Percentiles rank a stretch among this genome's conserved stretches.
phyloP scores from a whole-genome alignment of 2,888 invertebrate species.

The Seira musarum region DNA sequence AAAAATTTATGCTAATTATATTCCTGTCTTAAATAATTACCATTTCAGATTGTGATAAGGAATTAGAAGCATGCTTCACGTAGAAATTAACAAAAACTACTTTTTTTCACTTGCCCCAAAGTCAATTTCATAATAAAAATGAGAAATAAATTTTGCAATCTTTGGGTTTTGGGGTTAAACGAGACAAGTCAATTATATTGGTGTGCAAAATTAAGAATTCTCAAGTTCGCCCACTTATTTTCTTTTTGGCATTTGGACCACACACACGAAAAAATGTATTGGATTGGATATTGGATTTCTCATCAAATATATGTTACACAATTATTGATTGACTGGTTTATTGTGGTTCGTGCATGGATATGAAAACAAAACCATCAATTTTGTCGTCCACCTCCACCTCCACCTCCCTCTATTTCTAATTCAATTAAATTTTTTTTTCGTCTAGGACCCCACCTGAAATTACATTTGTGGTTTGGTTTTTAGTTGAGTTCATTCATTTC shows the following conservation, averaged over 20 bases:
- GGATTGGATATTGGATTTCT: too few species aligned
- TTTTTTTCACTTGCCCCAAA: conserved; percentile 5
- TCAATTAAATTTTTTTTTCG: conserved; percentile 29
- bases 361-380: background rate
- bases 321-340: conserved; percentile 41
- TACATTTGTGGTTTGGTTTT: conserved; percentile 43
- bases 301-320: too few species aligned
- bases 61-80: conserved; percentile 6
- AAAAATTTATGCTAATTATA: conserved; percentile 43
- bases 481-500: too few species aligned
- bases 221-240: too few species aligned
- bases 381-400: background rate
- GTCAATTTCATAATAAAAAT: background rate
- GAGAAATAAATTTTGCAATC: too few species aligned
- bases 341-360: too few species aligned
- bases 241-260: too few species aligned
- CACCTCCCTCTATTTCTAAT: conserved; percentile 25
- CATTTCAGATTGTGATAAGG: conserved; percentile 22
- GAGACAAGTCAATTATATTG: too few species aligned
- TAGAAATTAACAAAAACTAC: background rate
- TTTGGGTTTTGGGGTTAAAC: too few species aligned
- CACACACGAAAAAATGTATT: too few species aligned
- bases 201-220: too few species aligned
- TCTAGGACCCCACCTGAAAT: conserved; percentile 27
- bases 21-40: conserved; percentile 41